Percentiles rank a stretch among this genome's conserved stretches.
These are phyloP conservation scores for Aphelinus certus DNA, from an alignment of 1,140 invertebrate species.

Conservation along the genomic window DNA sequence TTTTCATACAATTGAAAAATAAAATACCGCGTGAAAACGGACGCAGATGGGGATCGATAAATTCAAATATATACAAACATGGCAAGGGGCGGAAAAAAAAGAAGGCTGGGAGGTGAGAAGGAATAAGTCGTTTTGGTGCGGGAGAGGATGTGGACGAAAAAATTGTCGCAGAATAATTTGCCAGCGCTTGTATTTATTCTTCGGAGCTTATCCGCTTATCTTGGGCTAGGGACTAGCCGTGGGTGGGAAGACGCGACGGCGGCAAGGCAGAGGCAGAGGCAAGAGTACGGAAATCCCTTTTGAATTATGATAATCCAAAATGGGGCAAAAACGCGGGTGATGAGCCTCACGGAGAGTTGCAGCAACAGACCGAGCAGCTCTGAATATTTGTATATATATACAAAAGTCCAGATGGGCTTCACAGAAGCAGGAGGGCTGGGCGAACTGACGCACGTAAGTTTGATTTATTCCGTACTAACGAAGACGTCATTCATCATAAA, in stretches of 20 bases:
- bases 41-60: too few relatives aligned
- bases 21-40: too few relatives aligned
- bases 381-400: not conserved
- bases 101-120: not conserved
- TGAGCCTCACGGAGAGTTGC: not conserved
- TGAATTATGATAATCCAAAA: slow-evolving; percentile 37
- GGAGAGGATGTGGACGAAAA: not conserved
- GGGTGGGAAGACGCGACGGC: not conserved
- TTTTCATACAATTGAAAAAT: too few relatives aligned
- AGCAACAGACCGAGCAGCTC: too few relatives aligned
- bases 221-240: slow-evolving; percentile 19
- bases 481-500: not conserved
- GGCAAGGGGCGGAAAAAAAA: not conserved
- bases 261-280: slow-evolving; percentile 4
- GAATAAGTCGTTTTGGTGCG: not conserved
- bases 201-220: slow-evolving; percentile 31
- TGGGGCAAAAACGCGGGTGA: slow-evolving; percentile 31
- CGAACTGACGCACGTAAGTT: too few relatives aligned
- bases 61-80: too few relatives aligned
- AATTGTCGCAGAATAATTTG: slow-evolving; percentile 35
- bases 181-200: slow-evolving; percentile 37
- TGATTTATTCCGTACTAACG: not conserved
- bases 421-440: not conserved
- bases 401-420: not conserved
- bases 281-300: slow-evolving; percentile 30